Evolutionary conservation across 2,888 invertebrate genomes (phyloP), one percentile per base, ranked within the genome.

Genomic region (Thecophora atra): DNA sequence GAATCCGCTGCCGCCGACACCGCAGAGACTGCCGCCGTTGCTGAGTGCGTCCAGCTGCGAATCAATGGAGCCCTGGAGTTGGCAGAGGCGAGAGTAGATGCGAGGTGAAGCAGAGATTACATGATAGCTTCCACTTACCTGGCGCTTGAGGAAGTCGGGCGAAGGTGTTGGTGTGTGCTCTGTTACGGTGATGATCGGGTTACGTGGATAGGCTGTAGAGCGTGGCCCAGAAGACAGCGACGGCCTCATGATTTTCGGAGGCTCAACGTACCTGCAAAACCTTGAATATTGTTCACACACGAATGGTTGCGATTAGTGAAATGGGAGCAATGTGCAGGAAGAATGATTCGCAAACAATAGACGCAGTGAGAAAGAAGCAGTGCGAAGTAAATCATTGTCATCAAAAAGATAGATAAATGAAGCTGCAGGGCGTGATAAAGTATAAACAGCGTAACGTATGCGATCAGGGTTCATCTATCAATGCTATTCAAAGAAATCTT

Each of bases 151-250:
- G 81, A 92, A 95, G 84, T 96, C 96, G 0, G 96, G 96, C 0
- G 96, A 96, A 0, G 96, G 95, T 5, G 94, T 92, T 0, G 97
- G 97, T 0, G 97, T 97, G 82, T 98, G 97, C 83, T 98, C 97
- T 0, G 98, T 98, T 11, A 98, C 97, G 0, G 97, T 98, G 73
- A 98, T 98, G 70, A 98, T 98, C 0, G 98, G 98, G 87, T 96
- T 96, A 70, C 94, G 91, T 74, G 93, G 92, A 76, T 92, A 92
- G 79, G 86, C 86, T 44, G 85, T 81, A 44, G 85, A 79, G n/a
- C 84, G 81, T 1, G 83, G 85, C 3, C 85, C 82, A 0, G 84
- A 78, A 0, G 84, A 80, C 71, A 82, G 84, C n/a, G 86, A 85
- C 37, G 84, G 78, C 21, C 85, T 79, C 1, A 82, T 79, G 3